Percentiles rank a stretch among this genome's conserved stretches.
These are phyloP conservation scores for Malacoraja senta DNA, from an alignment of 2,797 vertebrate species.

Conservation along the genomic window DNA sequence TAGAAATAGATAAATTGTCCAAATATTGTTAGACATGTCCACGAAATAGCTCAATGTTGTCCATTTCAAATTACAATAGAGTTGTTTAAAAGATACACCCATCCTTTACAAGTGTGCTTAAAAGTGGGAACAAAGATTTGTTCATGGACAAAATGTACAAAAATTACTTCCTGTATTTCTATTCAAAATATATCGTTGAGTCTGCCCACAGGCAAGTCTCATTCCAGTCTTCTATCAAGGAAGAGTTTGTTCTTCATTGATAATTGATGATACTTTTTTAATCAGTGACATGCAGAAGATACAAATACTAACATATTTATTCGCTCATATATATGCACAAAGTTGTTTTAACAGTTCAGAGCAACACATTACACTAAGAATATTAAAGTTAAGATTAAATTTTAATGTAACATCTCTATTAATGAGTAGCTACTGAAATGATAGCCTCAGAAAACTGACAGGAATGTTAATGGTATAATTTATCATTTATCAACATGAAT, in stretches of 20 bases:
- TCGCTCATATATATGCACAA: neutral
- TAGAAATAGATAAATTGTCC: neutral
- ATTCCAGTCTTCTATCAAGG: neutral
- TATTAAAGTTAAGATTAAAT: slow-evolving; percentile 5
- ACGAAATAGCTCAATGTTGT: neutral
- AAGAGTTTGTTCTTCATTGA: neutral
- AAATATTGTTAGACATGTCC: neutral
- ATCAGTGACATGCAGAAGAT: neutral
- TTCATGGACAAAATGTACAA: neutral
- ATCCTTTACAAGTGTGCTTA: neutral
- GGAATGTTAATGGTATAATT: neutral
- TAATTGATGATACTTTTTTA: slow-evolving; percentile 13
- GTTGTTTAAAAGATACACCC: neutral
- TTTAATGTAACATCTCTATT: neutral
- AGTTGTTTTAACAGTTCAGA: neutral
- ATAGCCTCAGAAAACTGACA: neutral
- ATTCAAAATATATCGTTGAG: neutral
- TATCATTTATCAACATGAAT: neutral
- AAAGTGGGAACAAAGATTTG: neutral
- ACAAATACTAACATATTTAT: slow-evolving; percentile 10
- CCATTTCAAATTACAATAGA: neutral
- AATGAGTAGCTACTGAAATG: neutral
- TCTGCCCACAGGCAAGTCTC: neutral
- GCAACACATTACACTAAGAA: neutral
- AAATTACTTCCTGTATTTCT: neutral